Percentiles rank a stretch among this genome's conserved stretches.
Conservation (phyloP, 2,888 invertebrate species). For the Drosophila sordidula region DNA sequence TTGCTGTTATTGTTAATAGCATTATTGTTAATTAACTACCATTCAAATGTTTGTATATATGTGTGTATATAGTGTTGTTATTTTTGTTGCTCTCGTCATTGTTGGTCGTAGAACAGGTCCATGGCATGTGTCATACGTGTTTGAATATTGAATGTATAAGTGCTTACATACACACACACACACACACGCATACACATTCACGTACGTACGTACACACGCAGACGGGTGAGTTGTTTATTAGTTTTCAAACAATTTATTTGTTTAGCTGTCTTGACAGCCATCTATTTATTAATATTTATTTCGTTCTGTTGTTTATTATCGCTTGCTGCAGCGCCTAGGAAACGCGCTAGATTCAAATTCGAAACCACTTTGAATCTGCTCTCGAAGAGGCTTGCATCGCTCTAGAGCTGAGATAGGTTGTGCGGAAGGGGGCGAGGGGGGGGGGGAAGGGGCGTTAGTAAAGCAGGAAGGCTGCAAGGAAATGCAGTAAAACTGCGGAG, state of each 20-base stretch:
- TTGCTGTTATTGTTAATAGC: constrained; percentile 30
- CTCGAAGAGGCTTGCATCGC: constrained; percentile 1
- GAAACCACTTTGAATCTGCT: constrained; percentile 17
- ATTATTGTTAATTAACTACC: constrained; percentile 68
- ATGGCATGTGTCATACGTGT: constrained; percentile 32
- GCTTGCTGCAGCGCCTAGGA: constrained; percentile 13
- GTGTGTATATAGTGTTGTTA: constrained; percentile 12
- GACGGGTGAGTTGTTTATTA: constrained; percentile 55
- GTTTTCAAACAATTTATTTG: constrained; percentile 72
- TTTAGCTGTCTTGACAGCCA: constrained; percentile 66
- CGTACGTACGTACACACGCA: constrained; percentile 1
- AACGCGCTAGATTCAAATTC: neutral
- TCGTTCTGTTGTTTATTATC: constrained; percentile 24
- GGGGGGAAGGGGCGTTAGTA: neutral
- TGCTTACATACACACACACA: constrained; percentile 5
- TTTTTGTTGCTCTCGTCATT: constrained; percentile 44
- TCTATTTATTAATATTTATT: constrained; percentile 66
- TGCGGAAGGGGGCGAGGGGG: no score
- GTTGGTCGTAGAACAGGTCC: constrained; percentile 57
- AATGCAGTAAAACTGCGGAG: constrained; percentile 63
- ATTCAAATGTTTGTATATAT: constrained; percentile 40
- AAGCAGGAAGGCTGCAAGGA: constrained; percentile 56
- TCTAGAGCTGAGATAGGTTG: neutral
- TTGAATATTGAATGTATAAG: constrained; percentile 18
- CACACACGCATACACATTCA: constrained; percentile 12